Conservation (phyloP, 1,140 invertebrate species). For the Zaprionus capensis region DNA sequence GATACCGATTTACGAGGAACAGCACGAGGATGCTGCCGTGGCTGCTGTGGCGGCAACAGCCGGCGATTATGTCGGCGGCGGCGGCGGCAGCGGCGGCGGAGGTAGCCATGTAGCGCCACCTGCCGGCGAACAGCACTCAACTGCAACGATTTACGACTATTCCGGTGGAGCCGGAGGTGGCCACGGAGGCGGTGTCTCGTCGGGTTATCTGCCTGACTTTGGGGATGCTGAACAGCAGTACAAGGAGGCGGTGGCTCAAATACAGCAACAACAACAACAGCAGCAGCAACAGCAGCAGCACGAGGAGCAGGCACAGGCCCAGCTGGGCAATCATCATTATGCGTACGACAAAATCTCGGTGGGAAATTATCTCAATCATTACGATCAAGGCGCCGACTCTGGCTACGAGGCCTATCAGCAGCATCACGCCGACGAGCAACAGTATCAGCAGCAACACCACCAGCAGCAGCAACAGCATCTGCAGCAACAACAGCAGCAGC, state of each 20-base stretch:
- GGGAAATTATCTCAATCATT: constrained; percentile 76
- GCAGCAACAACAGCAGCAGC: constrained; percentile 42
- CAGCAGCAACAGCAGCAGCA: constrained; percentile 35
- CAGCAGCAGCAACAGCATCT: constrained; percentile 50
- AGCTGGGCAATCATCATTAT: constrained; percentile 32
- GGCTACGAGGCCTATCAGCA: constrained; percentile 61
- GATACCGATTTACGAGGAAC: constrained; percentile 82
- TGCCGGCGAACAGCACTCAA: constrained; percentile 42
- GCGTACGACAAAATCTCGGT: constrained; percentile 76
- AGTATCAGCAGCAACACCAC: constrained; percentile 42
- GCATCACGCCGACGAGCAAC: constrained; percentile 53
- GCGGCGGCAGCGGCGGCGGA: constrained; percentile 1
- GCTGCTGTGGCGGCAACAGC: constrained; percentile 60
- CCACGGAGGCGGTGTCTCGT: not conserved
- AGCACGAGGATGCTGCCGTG: constrained; percentile 76
- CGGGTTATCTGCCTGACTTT: constrained; percentile 27
- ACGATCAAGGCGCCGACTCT: constrained; percentile 59
- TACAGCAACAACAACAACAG: constrained; percentile 33
- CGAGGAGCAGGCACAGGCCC: constrained; percentile 31
- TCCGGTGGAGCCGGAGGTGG: constrained; percentile 42
- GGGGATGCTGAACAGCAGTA: constrained; percentile 40
- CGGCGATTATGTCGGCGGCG: constrained; percentile 28
- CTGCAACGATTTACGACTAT: constrained; percentile 69
- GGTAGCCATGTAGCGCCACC: constrained; percentile 9
- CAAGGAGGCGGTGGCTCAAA: constrained; percentile 11